phyloP scores from a whole-genome alignment of 2,113 vertebrate genomes.

The Indicator indicator region DNA sequence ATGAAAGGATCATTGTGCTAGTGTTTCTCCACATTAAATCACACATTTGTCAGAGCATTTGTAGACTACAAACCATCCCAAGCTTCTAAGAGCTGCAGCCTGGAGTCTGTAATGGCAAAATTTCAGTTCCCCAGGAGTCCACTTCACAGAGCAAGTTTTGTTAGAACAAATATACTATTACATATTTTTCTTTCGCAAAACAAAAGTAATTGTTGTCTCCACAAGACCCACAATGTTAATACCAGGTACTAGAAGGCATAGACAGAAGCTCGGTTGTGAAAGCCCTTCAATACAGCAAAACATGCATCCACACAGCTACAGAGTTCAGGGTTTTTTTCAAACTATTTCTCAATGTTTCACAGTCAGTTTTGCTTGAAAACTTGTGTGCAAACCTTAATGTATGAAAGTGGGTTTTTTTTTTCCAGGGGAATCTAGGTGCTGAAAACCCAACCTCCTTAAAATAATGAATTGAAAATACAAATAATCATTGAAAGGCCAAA shows the following conservation, averaged over 20 bases:
- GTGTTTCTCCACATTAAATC: slow-evolving; percentile 50
- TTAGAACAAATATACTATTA: slow-evolving; percentile 50
- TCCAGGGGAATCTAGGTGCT: not conserved
- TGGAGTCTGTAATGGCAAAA: slow-evolving; percentile 41
- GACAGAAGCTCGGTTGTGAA: not conserved
- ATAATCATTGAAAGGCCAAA: not conserved
- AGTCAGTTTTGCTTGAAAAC: not conserved
- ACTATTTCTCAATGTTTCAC: not conserved
- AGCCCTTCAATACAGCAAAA: not conserved
- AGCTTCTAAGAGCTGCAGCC: slow-evolving; percentile 32
- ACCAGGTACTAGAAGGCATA: not conserved
- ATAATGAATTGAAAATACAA: not conserved
- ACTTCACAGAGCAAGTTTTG: slow-evolving; percentile 20
- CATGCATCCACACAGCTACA: not conserved
- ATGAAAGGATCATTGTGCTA: slow-evolving; percentile 67
- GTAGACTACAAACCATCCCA: slow-evolving; percentile 59
- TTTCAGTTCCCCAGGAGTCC: slow-evolving; percentile 38
- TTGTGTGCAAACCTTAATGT: not conserved
- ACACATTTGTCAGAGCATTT: slow-evolving; percentile 65
- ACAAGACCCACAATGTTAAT: not conserved
- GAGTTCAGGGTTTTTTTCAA: not conserved
- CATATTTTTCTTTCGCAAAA: slow-evolving; percentile 36
- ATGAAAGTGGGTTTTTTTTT: not conserved
- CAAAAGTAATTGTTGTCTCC: slow-evolving; percentile 54
- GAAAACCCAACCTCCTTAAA: not conserved